phyloP scores from a whole-genome alignment of 2,888 invertebrate genomes.

The Eilema caniola region DNA sequence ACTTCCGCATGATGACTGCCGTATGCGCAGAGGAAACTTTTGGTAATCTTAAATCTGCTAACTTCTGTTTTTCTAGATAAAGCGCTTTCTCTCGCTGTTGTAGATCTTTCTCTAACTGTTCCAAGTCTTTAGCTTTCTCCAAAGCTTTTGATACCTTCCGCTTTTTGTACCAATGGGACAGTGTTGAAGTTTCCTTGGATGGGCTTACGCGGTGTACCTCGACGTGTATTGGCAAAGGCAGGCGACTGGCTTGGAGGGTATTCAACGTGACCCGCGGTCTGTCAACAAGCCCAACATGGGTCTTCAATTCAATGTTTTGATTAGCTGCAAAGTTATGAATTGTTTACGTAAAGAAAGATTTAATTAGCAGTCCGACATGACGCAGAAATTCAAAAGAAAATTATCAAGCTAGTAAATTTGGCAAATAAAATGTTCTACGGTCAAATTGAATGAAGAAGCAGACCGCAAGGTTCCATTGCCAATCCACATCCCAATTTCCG shows the following conservation, averaged over 20 bases:
- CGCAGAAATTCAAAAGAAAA: neutral
- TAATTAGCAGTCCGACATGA: neutral
- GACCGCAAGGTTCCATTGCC: constrained; percentile 9
- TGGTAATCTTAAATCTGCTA: neutral
- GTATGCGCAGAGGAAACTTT: neutral
- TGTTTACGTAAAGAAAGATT: neutral
- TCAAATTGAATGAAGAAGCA: constrained; percentile 18
- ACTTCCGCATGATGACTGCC: neutral
- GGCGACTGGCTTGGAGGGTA: constrained; percentile 47
- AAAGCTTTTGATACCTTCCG: neutral
- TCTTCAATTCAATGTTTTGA: neutral
- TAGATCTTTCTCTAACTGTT: constrained; percentile 19
- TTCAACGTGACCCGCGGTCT: constrained; percentile 55
- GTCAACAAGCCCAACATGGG: constrained; percentile 33
- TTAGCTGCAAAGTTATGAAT: constrained; percentile 14
- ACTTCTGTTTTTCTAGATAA: neutral
- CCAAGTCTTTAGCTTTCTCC: neutral
- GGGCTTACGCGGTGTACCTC: constrained; percentile 35
- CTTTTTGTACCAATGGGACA: neutral
- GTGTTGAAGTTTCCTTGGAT: neutral
- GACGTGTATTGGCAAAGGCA: constrained; percentile 55
- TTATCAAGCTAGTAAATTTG: neutral
- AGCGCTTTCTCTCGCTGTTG: constrained; percentile 23
- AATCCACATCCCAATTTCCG: neutral
- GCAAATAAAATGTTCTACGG: neutral